Conservation (phyloP, 2,113 vertebrate species). For the Bostrychus sinensis region DNA sequence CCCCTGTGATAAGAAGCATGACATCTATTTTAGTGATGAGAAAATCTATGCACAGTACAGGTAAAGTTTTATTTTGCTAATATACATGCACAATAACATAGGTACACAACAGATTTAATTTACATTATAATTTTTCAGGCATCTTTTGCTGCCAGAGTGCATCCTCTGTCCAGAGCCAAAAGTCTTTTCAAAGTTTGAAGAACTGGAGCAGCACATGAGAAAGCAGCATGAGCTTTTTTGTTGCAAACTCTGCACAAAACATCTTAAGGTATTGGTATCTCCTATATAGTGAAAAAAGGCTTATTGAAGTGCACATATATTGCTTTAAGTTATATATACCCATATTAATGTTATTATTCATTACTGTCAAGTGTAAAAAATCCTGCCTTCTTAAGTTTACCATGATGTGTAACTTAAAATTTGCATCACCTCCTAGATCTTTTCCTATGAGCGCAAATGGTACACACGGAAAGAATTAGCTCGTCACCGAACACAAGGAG, state of each 20-base stretch:
- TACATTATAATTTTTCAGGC: no score
- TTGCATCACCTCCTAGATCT: conserved; percentile 81
- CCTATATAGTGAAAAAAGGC: background rate
- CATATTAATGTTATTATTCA: no score
- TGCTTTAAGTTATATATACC: no score
- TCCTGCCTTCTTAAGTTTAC: no score
- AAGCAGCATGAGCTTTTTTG: conserved; percentile 96
- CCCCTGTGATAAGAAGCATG: conserved; percentile 89
- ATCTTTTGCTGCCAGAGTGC: conserved; percentile 89
- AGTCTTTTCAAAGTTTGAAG: conserved; percentile 88
- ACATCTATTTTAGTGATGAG: conserved; percentile 89
- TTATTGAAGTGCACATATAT: no score
- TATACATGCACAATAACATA: background rate
- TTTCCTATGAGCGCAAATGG: conserved; percentile 93
- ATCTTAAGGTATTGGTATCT: conserved; percentile 86
- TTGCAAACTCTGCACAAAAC: conserved; percentile 93
- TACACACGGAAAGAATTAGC: conserved; percentile 95
- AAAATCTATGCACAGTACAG: conserved; percentile 88
- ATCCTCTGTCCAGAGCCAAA: conserved; percentile 84
- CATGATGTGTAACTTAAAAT: background rate
- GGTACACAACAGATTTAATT: no score
- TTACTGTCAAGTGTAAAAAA: no score
- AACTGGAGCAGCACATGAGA: conserved; percentile 97
- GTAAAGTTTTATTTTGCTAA: conserved; percentile 63
- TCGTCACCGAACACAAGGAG: conserved; percentile 91